Conservation (phyloP, 1,140 invertebrate genomes). For the Drosophila teissieri region DNA sequence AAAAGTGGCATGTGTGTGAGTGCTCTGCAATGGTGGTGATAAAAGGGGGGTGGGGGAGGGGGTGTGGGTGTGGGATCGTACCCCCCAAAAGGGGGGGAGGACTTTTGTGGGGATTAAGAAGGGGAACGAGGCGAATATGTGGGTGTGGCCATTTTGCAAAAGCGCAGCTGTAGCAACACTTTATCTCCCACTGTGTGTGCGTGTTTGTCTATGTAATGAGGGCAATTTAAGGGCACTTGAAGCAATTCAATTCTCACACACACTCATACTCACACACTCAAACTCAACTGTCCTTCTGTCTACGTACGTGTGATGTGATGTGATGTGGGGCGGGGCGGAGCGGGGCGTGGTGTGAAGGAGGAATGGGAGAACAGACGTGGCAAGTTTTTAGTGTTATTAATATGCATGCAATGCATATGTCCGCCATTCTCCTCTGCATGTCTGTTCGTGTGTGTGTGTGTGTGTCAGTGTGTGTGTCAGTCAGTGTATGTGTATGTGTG, state of each 20-base stretch:
- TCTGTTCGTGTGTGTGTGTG: background rate
- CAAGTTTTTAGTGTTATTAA: constrained; percentile 79
- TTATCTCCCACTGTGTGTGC: constrained; percentile 51
- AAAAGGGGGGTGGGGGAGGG: background rate
- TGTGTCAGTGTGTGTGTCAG: constrained; percentile 24
- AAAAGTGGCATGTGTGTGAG: constrained; percentile 64
- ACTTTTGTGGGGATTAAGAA: constrained; percentile 9
- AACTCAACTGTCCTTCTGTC: constrained; percentile 39
- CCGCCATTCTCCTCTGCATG: constrained; percentile 33
- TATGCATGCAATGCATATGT: constrained; percentile 72
- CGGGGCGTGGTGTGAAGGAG: background rate
- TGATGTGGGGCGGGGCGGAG: background rate
- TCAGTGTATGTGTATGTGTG: constrained; percentile 27
- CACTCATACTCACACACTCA: constrained; percentile 46
- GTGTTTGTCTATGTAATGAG: constrained; percentile 79
- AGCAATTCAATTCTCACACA: constrained; percentile 79
- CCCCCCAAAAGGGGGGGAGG: background rate
- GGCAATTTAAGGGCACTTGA: constrained; percentile 79
- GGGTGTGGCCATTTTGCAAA: constrained; percentile 66
- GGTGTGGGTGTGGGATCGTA: no score
- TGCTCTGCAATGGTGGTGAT: constrained; percentile 19
- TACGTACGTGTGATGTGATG: constrained; percentile 36
- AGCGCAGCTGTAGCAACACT: constrained; percentile 73
- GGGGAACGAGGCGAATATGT: constrained; percentile 10
- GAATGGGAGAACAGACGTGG: constrained; percentile 31